Base-by-base conservation (phyloP, 2,797 vertebrate genomes). In the Lepilemur ruficaudatus region DNA sequence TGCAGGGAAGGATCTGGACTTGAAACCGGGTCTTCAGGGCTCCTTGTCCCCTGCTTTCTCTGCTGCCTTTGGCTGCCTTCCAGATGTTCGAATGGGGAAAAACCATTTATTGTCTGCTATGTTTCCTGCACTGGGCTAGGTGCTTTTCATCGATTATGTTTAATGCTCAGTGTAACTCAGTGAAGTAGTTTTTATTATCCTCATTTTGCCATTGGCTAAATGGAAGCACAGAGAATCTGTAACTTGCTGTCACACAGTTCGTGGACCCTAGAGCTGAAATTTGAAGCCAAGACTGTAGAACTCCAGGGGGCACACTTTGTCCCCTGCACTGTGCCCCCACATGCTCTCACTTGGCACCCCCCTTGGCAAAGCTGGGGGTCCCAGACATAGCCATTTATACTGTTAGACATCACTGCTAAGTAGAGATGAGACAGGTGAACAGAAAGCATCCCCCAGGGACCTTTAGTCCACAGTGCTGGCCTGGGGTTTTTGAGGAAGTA, bases 401-500 rank as follows among this genome's bases (percentile, higher is more conserved):
- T 41, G 0, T 83, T 79, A 70, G 79, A 80, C 11, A 2, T 38
- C 5, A 3, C 15, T 41, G 17, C 41, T 69, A 43, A 41, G 46
- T 14, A 76, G 89, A 84, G 63, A 63, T 8, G 30, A 30, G 25
- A 28, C 4, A 73, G 79, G 32, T 15, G 32, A 72, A 67, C 7
- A 43, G 63, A 67, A 55, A 75, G 14, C 12, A n/a, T 2, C 3
- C 23, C 1, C 1, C 5, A 20, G 25, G 2, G 2, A 46, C 20
- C 48, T 80, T 57, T 73, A 11, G n/a, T 6, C 13, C 12, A 2
- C 32, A 2, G 7, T 46, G 57, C 82, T 83, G 72, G 50, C 59
- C 65, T 69, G 83, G 23, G 8, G 69, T 9, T 83, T 95, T 30
- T 69, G 81, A 93, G 89, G 83, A 87, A 72, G 28, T 15, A 3